These are phyloP conservation scores for Apantesis nais DNA, from an alignment of 2,888 invertebrate species.

Conservation along the genomic window DNA sequence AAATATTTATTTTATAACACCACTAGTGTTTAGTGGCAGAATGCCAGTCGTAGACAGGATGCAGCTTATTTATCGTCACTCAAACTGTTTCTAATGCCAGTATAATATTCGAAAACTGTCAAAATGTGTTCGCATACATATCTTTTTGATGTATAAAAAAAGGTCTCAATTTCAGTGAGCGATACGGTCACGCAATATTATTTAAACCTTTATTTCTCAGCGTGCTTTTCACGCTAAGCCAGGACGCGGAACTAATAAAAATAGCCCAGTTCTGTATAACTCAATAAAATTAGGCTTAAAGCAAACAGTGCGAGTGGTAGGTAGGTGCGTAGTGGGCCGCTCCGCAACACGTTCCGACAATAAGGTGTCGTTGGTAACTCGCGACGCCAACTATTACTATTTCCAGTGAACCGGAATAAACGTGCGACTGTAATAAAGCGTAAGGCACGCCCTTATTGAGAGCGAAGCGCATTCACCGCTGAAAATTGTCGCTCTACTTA, in stretches of 20 bases:
- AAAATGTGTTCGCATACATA: constrained; percentile 28
- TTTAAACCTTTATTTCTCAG: constrained; percentile 37
- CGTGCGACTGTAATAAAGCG: constrained; percentile 57
- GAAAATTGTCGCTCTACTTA: constrained; percentile 37
- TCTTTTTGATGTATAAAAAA: constrained; percentile 21
- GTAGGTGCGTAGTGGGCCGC: constrained; percentile 29
- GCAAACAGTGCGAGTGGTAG: constrained; percentile 43
- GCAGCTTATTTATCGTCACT: constrained; percentile 46
- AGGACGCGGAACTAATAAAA: constrained; percentile 54
- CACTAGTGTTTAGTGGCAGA: constrained; percentile 40
- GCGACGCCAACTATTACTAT: constrained; percentile 58
- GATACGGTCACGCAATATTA: constrained; percentile 36
- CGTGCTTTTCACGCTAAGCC: constrained; percentile 36
- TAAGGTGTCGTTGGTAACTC: constrained; percentile 57
- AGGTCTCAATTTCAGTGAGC: constrained; percentile 36
- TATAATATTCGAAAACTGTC: constrained; percentile 47
- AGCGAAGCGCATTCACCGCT: constrained; percentile 33
- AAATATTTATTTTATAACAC: constrained; percentile 41
- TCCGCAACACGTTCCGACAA: constrained; percentile 59
- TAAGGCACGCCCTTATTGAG: constrained; percentile 43
- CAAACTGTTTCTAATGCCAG: constrained; percentile 45
- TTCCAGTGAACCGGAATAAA: constrained; percentile 76
- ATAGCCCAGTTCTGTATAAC: constrained; percentile 55
- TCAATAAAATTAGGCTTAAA: constrained; percentile 55
- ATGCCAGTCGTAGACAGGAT: constrained; percentile 45